Evolutionary conservation across 2,113 vertebrate genomes (phyloP).

Genomic region (Isichthys henryi): DNA sequence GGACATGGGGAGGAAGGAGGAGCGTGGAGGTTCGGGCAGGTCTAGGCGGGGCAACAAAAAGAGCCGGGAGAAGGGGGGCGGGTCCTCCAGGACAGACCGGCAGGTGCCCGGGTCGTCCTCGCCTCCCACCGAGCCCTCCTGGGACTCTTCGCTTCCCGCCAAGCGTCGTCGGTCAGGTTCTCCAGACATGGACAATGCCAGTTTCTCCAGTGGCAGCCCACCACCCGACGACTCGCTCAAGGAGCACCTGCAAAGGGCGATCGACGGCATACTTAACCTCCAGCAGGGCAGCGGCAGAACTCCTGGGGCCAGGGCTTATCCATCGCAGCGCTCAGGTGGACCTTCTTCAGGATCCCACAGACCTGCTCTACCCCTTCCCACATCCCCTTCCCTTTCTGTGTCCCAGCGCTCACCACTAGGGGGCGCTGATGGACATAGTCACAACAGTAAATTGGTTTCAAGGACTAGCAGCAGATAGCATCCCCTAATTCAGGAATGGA

Average conservation of each 20-base stretch:
- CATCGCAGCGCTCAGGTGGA: conserved; percentile 44
- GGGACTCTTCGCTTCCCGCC: conserved; percentile 62
- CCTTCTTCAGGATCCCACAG: conserved; percentile 56
- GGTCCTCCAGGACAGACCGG: conserved; percentile 59
- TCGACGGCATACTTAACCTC: conserved; percentile 93
- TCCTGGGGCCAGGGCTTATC: conserved; percentile 35
- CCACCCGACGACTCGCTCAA: conserved; percentile 80
- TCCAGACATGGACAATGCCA: conserved; percentile 85
- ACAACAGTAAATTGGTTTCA: conserved; percentile 79
- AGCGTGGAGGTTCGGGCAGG: conserved; percentile 41
- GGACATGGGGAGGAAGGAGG: conserved; percentile 32
- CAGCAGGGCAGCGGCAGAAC: conserved; percentile 69
- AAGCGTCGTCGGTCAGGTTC: conserved; percentile 80
- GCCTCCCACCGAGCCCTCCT: conserved; percentile 42
- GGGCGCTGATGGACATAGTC: conserved; percentile 56
- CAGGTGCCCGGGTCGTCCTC: conserved; percentile 63
- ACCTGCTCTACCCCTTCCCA: conserved; percentile 56
- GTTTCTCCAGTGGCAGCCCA: conserved; percentile 89
- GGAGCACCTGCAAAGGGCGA: conserved; percentile 89
- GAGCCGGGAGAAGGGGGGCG: conserved; percentile 49
- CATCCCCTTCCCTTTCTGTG: conserved; percentile 64
- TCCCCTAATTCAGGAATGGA: conserved; percentile 39
- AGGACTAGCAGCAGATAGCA: conserved; percentile 95
- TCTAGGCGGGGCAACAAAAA: conserved; percentile 51
- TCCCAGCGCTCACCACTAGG: conserved; percentile 66